A percentile compares a stretch with the other conserved stretches of the same genome.
These are phyloP conservation scores for Orgyia antiqua DNA, from an alignment of 2,888 invertebrate genomes.

Conservation along the genomic window DNA sequence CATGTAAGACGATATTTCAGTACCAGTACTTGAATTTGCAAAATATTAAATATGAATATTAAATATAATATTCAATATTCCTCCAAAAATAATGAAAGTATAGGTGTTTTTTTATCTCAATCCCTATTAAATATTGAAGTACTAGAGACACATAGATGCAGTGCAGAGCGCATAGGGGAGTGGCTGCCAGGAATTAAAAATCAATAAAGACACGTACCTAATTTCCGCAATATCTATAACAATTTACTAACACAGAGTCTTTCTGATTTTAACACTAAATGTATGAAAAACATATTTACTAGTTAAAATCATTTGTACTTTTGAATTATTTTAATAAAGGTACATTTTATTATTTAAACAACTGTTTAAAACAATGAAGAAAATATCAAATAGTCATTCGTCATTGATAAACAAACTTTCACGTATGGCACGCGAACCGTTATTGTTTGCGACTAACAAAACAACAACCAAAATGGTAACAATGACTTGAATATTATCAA, in stretches of 20 bases:
- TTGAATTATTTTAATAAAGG: too few species aligned
- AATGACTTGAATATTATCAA: constrained; percentile 4
- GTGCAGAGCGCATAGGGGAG: constrained; percentile 50
- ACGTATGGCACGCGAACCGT: constrained; percentile 6
- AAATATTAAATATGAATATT: too few species aligned
- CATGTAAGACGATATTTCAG: too few species aligned
- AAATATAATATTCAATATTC: neutral
- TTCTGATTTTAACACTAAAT: too few species aligned
- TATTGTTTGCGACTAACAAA: constrained; percentile 9
- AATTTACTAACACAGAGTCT: too few species aligned
- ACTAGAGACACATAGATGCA: constrained; percentile 24
- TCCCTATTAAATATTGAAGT: too few species aligned
- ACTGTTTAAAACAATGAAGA: too few species aligned
- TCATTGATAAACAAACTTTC: constrained; percentile 2
- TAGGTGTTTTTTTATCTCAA: neutral
- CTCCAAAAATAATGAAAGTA: neutral
- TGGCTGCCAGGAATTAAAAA: constrained; percentile 46
- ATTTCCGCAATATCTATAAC: constrained; percentile 1
- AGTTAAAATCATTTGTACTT: too few species aligned
- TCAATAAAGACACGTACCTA: constrained; percentile 34
- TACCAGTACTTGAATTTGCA: too few species aligned
- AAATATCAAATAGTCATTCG: neutral
- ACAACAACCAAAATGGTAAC: constrained; percentile 4
- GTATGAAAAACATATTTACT: too few species aligned
- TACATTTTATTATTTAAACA: too few species aligned